Percentiles rank a stretch among this genome's conserved stretches.
phyloP scores from a whole-genome alignment of 2,888 invertebrate genomes.

The Phorcus lineatus region DNA sequence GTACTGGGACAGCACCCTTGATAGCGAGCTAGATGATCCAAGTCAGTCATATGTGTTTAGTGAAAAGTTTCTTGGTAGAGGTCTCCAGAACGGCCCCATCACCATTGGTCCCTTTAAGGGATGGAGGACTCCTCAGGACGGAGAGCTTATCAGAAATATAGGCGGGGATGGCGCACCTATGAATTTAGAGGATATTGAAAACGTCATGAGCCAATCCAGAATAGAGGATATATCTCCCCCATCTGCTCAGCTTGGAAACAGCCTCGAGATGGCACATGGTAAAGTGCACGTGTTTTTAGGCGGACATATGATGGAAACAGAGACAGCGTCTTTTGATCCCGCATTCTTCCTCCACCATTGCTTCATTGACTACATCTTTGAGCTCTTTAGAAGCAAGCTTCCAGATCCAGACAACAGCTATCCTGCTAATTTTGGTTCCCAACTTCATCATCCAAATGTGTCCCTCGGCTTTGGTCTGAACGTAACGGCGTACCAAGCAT shows the following conservation, averaged over 20 bases:
- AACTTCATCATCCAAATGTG: no score
- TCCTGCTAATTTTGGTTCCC: background rate
- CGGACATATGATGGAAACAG: conserved; percentile 58
- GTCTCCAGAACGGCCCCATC: conserved; percentile 53
- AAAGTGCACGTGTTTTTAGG: conserved; percentile 65
- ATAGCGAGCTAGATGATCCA: conserved; percentile 53
- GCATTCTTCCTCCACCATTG: conserved; percentile 63
- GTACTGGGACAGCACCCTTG: conserved; percentile 66
- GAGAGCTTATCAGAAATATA: conserved; percentile 54
- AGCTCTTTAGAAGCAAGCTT: conserved; percentile 53
- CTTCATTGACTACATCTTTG: conserved; percentile 60
- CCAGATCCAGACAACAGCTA: background rate
- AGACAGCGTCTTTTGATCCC: conserved; percentile 63
- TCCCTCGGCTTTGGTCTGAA: no score
- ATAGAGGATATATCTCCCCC: conserved; percentile 38
- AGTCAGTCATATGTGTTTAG: conserved; percentile 58
- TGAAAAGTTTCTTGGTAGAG: conserved; percentile 53
- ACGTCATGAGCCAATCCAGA: background rate
- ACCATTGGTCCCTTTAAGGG: conserved; percentile 60
- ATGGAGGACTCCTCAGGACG: conserved; percentile 56
- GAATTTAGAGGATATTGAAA: background rate
- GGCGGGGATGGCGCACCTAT: background rate
- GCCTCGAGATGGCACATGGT: conserved; percentile 64
- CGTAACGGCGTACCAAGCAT: no score
- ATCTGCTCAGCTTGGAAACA: conserved; percentile 50